A percentile compares a stretch with the other conserved stretches of the same genome.
Conservation (phyloP, 1,140 invertebrate species). For the Zaprionus davidi region DNA sequence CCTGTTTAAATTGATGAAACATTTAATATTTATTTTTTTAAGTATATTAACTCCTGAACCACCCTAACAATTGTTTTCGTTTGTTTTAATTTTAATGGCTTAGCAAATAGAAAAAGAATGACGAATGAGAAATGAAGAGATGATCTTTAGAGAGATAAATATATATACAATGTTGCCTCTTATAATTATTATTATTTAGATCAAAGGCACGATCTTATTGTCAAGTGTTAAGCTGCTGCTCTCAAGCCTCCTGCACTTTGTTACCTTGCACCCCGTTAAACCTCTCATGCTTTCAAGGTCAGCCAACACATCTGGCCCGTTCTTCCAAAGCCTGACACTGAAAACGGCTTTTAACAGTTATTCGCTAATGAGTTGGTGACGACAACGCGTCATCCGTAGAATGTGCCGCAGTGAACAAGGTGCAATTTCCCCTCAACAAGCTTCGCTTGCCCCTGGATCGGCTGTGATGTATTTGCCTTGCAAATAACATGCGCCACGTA, state of each 20-base stretch:
- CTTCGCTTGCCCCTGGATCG: neutral
- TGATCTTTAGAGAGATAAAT: neutral
- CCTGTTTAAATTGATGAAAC: too few relatives aligned
- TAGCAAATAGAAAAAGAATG: neutral
- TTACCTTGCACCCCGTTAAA: neutral
- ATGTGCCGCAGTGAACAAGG: conserved; percentile 12
- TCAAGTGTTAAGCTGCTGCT: neutral
- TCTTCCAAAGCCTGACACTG: neutral
- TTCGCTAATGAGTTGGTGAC: conserved; percentile 30
- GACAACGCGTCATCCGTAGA: conserved; percentile 15
- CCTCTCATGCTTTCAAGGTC: conserved; percentile 33
- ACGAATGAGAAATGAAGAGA: neutral
- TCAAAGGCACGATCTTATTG: neutral
- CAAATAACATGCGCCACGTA: conserved; percentile 30
- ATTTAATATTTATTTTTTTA: too few relatives aligned
- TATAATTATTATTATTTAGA: neutral
- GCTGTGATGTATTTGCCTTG: conserved; percentile 39
- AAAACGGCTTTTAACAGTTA: conserved; percentile 35
- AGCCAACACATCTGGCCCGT: conserved; percentile 2
- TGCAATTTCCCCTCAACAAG: conserved; percentile 2
- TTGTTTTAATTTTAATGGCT: neutral
- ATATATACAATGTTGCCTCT: neutral
- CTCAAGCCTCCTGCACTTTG: neutral
- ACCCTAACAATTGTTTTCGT: neutral
- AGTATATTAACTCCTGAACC: neutral